Evolutionary conservation across 92 coral and sea anemone species (phyloP).

Genomic region (Epizoanthus fatuus): DNA sequence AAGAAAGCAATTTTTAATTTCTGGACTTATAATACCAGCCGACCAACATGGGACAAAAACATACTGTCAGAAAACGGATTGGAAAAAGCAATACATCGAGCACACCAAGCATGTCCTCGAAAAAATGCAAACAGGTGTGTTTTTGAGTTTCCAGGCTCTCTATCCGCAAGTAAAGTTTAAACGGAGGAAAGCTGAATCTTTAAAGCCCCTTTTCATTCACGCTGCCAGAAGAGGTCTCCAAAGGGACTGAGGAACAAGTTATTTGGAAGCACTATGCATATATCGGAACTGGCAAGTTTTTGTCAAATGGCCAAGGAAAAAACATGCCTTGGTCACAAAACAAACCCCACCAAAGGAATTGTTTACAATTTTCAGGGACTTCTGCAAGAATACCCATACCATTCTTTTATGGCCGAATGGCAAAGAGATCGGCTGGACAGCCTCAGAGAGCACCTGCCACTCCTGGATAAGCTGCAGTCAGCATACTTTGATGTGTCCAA

Average conservation of each 20-base stretch:
- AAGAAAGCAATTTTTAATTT: conserved; percentile 36
- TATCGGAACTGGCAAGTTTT: conserved; percentile 65
- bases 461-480: conserved; percentile 61
- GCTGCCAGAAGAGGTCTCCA: conserved; percentile 58
- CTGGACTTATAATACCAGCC: neutral
- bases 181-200: conserved; percentile 68
- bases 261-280: conserved; percentile 54
- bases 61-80: conserved; percentile 41
- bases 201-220: conserved; percentile 69
- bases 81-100: conserved; percentile 55
- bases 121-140: conserved; percentile 3
- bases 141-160: conserved; percentile 39
- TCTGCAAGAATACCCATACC: conserved; percentile 57
- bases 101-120: conserved; percentile 73
- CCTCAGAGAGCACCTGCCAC: conserved; percentile 65
- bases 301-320: conserved; percentile 62
- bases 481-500: conserved; percentile 64
- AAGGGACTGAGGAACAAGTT: conserved; percentile 13
- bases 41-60: conserved; percentile 41
- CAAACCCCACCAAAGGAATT: conserved; percentile 46
- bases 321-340: conserved; percentile 54
- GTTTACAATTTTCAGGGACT: conserved; percentile 45
- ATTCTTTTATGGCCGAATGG: conserved; percentile 73
- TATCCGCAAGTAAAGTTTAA: conserved; percentile 49
- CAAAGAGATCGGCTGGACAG: conserved; percentile 64